These are phyloP conservation scores for Glyptemys insculpta DNA, from an alignment of 2,797 vertebrate species.

Conservation along the genomic window DNA sequence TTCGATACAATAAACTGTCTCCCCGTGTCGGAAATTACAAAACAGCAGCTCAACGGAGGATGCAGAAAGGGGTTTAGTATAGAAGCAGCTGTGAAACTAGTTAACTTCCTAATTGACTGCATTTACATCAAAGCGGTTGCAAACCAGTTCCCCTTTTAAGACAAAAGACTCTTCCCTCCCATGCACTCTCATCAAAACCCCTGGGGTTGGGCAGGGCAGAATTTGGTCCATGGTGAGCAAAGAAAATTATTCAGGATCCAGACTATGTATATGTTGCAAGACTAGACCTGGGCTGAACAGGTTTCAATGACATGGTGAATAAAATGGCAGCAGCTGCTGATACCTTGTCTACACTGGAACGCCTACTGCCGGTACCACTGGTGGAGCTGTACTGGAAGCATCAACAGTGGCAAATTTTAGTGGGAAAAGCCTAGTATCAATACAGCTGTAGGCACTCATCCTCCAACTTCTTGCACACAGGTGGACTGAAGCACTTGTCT, in stretches of 20 bases:
- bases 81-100: background rate
- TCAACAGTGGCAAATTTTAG: background rate
- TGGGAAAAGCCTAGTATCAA: background rate
- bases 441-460: too few species aligned
- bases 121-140: background rate
- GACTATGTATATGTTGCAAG: too few species aligned
- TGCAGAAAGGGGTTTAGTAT: background rate
- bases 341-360: too few species aligned
- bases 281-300: background rate
- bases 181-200: background rate
- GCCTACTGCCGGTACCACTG: background rate
- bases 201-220: background rate
- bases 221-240: background rate
- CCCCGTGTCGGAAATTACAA: background rate
- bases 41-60: background rate
- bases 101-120: background rate
- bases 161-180: background rate
- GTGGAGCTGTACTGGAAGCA: background rate
- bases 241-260: background rate
- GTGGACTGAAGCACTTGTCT: background rate
- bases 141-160: background rate
- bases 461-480: background rate
- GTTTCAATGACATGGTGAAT: background rate
- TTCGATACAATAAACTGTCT: background rate
- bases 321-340: background rate